Evolutionary conservation across 2,113 vertebrate species (phyloP), one percentile per base, ranked within the genome.

Genomic region (Megalops atlanticus): DNA sequence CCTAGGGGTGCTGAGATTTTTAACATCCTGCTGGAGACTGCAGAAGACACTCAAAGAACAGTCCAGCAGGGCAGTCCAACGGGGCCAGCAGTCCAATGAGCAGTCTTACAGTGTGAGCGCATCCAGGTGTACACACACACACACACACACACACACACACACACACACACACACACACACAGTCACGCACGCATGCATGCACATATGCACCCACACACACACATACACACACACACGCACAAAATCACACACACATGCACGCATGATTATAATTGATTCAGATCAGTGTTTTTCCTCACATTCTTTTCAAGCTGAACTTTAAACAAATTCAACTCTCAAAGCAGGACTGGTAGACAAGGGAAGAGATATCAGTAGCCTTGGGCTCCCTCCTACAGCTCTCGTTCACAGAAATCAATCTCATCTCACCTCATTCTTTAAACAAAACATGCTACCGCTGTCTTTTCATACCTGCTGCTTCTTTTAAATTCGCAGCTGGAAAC

Each of bases 251-350:
- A n/a, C n/a, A n/a, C n/a, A n/a, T n/a, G n/a, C n/a, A n/a, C n/a
- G n/a, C n/a, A n/a, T n/a, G 47, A 77, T 38, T 47, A 12, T 76
- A 77, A 77, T 36, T 77, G 76, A 36, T 40, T 68, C 35, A 14
- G 52, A 64, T 64, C 36, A 27, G 47, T 15, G 14, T 47, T 52
- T 18, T 52, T 18, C 43, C 31, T 49, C 18, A 4, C n/a, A 18
- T 49, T 47, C 35, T n/a, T 76, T 52, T 76, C 43, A 76, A 10
- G 27, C 5, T 36, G 75, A 76, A 52, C 27, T 52, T 76, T 33
- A 52, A 73, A 78, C 21, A 78, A 54, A 64, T 71, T 16, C 36
- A 77, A 77, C 15, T 58, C 76, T 15, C 35, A 40, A 14, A 54
- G 49, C 35, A 36, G 27, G 35, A 38, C 76, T 78, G 24, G 76